Conservation (phyloP, 2,888 invertebrate genomes). For the Polyommatus iphigenia region DNA sequence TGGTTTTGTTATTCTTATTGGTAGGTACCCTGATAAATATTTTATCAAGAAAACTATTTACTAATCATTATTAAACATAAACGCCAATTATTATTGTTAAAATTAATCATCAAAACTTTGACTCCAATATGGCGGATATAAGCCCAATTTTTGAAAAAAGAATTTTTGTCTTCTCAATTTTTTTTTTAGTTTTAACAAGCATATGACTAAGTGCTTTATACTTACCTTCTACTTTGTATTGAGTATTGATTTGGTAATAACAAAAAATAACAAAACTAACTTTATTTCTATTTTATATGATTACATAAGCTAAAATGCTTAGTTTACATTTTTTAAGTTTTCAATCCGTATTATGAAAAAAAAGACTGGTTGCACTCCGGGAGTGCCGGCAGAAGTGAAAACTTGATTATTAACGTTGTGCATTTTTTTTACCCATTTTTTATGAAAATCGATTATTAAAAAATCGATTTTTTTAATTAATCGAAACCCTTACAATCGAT, state of each 20-base stretch:
- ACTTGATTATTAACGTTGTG: no score
- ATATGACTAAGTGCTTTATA: conserved; percentile 14
- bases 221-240: not conserved
- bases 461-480: no score
- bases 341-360: not conserved
- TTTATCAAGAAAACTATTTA: not conserved
- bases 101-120: not conserved
- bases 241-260: not conserved
- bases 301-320: no score
- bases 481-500: no score
- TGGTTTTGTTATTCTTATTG: not conserved
- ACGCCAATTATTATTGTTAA: not conserved
- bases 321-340: not conserved
- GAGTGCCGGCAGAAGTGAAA: no score
- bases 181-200: not conserved
- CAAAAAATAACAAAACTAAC: not conserved
- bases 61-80: not conserved
- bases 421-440: no score
- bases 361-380: no score
- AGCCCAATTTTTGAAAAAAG: not conserved
- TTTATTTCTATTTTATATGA: not conserved
- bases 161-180: not conserved
- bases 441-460: no score
- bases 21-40: not conserved
- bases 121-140: not conserved